phyloP scores from a whole-genome alignment of 2,113 vertebrate genomes.

The Takifugu flavidus region DNA sequence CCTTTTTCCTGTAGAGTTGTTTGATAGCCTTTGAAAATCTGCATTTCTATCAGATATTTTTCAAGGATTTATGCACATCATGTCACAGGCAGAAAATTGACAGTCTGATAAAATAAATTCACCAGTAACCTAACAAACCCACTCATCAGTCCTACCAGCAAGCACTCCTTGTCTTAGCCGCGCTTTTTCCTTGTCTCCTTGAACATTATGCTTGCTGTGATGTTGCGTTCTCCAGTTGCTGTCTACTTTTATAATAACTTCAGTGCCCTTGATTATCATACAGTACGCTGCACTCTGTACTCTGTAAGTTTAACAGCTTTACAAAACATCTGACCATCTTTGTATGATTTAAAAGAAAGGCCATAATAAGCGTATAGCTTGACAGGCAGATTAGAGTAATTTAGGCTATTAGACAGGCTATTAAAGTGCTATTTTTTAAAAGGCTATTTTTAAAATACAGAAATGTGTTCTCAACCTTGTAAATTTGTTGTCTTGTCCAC shows the following conservation, averaged over 20 bases:
- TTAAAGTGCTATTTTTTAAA: too few relatives aligned
- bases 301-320: neutral
- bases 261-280: neutral
- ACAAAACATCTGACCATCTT: neutral
- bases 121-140: constrained; percentile 28
- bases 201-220: constrained; percentile 24
- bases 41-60: constrained; percentile 60
- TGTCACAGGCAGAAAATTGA: constrained; percentile 49
- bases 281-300: neutral
- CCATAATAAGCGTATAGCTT: neutral
- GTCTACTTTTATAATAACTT: neutral
- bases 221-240: neutral
- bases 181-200: constrained; percentile 39
- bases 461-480: too few relatives aligned
- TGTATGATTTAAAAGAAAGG: neutral
- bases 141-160: constrained; percentile 35
- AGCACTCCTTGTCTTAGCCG: constrained; percentile 22
- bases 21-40: constrained; percentile 60
- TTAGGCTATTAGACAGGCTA: too few relatives aligned
- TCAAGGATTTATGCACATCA: constrained; percentile 58
- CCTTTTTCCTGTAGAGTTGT: constrained; percentile 58
- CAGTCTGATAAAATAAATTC: constrained; percentile 56
- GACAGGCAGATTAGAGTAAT: too few relatives aligned
- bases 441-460: too few relatives aligned
- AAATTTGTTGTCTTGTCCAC: too few relatives aligned